Conservation (phyloP, 2,797 vertebrate species). For the Taeniopygia guttata region DNA sequence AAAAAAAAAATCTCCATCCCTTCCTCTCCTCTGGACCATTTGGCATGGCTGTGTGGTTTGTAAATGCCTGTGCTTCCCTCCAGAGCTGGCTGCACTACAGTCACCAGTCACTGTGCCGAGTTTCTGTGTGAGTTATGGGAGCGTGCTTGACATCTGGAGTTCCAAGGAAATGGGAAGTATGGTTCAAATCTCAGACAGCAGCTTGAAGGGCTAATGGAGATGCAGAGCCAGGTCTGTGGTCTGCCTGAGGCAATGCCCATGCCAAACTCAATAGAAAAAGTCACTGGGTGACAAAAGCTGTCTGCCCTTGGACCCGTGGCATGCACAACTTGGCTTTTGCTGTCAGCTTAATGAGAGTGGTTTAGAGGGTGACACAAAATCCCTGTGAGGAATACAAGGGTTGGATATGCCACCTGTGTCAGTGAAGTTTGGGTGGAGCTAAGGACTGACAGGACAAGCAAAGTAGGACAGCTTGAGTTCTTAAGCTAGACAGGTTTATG, state of each 20-base stretch:
- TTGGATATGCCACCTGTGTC: background rate
- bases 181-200: background rate
- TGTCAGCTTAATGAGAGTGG: background rate
- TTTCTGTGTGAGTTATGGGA: background rate
- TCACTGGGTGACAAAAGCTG: background rate
- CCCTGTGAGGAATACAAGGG: background rate
- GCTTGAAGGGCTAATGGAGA: background rate
- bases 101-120: background rate
- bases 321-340: background rate
- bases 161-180: background rate
- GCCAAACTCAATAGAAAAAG: background rate
- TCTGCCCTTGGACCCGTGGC: rapidly evolving
- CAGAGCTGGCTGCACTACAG: conserved; percentile 15
- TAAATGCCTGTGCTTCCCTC: background rate
- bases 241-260: background rate
- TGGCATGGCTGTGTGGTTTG: background rate
- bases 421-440: background rate
- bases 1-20: background rate
- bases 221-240: background rate
- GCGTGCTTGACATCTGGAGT: background rate
- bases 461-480: background rate
- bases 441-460: background rate
- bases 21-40: background rate
- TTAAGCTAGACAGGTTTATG: background rate
- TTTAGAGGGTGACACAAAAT: background rate